Evolutionary conservation across 2,113 vertebrate genomes (phyloP).

Genomic region (Protobothrops flavoviridis): DNA sequence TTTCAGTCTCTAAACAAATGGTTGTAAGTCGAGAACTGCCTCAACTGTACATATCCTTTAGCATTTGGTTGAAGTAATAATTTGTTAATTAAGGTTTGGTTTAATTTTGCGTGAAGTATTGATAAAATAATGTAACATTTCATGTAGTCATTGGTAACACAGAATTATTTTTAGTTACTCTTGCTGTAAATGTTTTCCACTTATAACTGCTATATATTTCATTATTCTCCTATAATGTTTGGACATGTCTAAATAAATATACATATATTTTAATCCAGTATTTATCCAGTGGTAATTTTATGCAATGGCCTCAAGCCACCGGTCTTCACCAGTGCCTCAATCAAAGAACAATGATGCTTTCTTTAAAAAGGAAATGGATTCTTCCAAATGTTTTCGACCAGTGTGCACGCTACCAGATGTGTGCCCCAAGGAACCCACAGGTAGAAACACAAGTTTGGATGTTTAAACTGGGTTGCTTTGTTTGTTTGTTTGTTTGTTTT

Average conservation of each 20-base stretch:
- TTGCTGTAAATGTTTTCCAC: not conserved
- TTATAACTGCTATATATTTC: not conserved
- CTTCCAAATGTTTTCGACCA: slow-evolving; percentile 70
- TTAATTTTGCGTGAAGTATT: not conserved
- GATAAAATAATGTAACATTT: not conserved
- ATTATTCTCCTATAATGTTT: not conserved
- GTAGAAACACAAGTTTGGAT: slow-evolving; percentile 56
- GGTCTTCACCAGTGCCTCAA: slow-evolving; percentile 88
- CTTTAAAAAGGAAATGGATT: slow-evolving; percentile 84
- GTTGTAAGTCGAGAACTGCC: not conserved
- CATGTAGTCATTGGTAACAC: not conserved
- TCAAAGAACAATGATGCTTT: slow-evolving; percentile 79
- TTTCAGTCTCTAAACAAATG: not conserved
- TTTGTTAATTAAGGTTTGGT: not conserved
- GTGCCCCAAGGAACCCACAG: slow-evolving; percentile 93
- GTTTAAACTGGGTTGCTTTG: not conserved
- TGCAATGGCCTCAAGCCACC: slow-evolving; percentile 95
- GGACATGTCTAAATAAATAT: slow-evolving; percentile 26
- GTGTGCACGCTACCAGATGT: slow-evolving; percentile 91
- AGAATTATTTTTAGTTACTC: not conserved
- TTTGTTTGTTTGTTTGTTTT: not conserved
- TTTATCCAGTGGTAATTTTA: slow-evolving; percentile 78
- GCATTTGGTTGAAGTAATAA: not conserved
- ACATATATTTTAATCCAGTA: slow-evolving; percentile 66
- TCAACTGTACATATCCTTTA: not conserved